Base-by-base conservation (phyloP, 1,140 invertebrate genomes). In the Drosophila ambigua region DNA sequence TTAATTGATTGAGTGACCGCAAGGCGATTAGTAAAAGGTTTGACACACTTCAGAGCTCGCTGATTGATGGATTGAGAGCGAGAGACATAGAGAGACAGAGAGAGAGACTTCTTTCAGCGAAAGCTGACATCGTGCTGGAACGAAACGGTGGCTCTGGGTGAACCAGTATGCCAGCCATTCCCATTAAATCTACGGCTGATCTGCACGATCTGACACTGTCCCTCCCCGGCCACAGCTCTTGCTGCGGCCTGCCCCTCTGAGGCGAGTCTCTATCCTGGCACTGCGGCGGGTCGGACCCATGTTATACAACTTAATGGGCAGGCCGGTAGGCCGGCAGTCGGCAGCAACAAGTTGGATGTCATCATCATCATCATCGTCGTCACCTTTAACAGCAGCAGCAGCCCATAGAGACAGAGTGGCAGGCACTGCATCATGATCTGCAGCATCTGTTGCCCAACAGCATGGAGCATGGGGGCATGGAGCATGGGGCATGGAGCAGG, bases 1-100 rank as follows among this genome's bases (percentile, higher is more conserved):
- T 58, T 69, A 71, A 71, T 71, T 71, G 67, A 71, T 71, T 69
- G 65, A 69, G 44, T 58, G 67, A 71, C 67, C 67, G 67, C 46
- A 28, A n/a, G 65, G 20, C 67, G 65, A 69, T 69, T 71, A 71
- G 67, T 35, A 58, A 55, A 71, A 69, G 66, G 67, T 71, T 43
- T 71, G 67, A 71, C 67, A 71, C 65, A 71, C 44, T 71, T 71
- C 49, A 28, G 45, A 15, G 9, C 2, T 13, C 20, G n/a, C 24
- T 71, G 67, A 71, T 71, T 71, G 67, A 71, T 71, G 67, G 67
- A 48, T 71, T 13, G 28, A 20, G 2, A 24, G 26, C 7, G 26
- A 28, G 26, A 28, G 26, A 6, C 0, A 6, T 5, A 28, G 6
- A 6, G 5, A 39, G 35, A 5, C 9, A 11, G 31, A 35, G 31